phyloP scores from a whole-genome alignment of 2,888 invertebrate species.

The Toxonevra muliebris region DNA sequence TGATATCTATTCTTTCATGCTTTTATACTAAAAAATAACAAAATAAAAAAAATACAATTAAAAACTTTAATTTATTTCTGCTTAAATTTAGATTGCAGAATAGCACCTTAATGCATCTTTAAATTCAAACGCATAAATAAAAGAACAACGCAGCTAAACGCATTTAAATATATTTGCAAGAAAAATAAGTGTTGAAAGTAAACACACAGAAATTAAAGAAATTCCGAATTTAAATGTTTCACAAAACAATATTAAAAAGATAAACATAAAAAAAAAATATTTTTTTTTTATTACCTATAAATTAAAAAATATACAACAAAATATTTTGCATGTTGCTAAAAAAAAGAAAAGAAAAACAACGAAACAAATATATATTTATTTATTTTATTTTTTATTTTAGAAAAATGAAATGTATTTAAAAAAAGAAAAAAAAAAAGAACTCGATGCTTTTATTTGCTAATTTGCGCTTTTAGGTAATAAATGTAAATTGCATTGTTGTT shows the following conservation, averaged over 20 bases:
- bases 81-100: slow-evolving; percentile 63
- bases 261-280: slow-evolving; percentile 20
- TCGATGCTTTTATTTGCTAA: too few species aligned
- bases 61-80: slow-evolving; percentile 43
- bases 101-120: slow-evolving; percentile 66
- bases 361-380: slow-evolving; percentile 6
- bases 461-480: too few species aligned
- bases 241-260: slow-evolving; percentile 28
- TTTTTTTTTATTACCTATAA: slow-evolving; percentile 3
- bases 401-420: too few species aligned
- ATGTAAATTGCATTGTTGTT: too few species aligned
- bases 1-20: slow-evolving; percentile 8
- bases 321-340: too few species aligned
- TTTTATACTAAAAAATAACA: slow-evolving; percentile 32
- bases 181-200: neutral
- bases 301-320: neutral
- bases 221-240: slow-evolving; percentile 18
- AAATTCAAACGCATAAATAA: slow-evolving; percentile 46
- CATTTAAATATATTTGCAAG: neutral
- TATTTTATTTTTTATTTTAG: neutral
- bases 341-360: slow-evolving; percentile 13
- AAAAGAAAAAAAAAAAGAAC: too few species aligned
- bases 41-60: too few species aligned
- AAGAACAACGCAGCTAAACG: slow-evolving; percentile 9
- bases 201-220: neutral